Percentiles rank a stretch among this genome's conserved stretches.
Conservation (phyloP, 2,113 vertebrate genomes). For the Montifringilla adamsi region DNA sequence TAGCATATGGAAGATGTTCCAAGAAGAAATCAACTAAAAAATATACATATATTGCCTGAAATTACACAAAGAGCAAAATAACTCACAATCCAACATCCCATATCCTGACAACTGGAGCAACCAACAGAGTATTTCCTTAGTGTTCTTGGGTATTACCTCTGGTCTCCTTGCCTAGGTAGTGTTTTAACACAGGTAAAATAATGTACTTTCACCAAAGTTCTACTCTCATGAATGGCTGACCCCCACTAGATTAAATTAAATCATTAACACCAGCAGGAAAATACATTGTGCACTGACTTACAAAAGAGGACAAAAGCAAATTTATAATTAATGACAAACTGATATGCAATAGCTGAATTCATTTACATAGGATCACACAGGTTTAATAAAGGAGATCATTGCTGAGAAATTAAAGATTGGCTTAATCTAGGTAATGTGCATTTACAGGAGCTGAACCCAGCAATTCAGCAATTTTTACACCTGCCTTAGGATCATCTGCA, state of each 20-base stretch:
- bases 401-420: not conserved
- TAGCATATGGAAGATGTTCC: conserved; percentile 51
- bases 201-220: not conserved
- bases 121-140: not conserved
- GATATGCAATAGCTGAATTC: not conserved
- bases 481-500: not conserved
- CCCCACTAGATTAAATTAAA: not conserved
- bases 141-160: not conserved
- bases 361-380: not conserved
- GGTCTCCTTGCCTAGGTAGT: not conserved
- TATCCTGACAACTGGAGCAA: not conserved
- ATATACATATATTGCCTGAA: not conserved
- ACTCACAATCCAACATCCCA: not conserved
- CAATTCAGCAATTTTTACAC: not conserved
- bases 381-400: not conserved
- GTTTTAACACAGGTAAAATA: not conserved
- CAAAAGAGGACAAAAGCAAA: not conserved
- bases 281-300: not conserved
- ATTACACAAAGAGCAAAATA: not conserved
- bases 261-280: not conserved
- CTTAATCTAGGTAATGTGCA: not conserved
- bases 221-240: not conserved
- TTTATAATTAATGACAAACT: not conserved
- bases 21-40: not conserved
- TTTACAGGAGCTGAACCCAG: not conserved